Conservation (phyloP, 2,113 vertebrate genomes). For the Elephas maximus region DNA sequence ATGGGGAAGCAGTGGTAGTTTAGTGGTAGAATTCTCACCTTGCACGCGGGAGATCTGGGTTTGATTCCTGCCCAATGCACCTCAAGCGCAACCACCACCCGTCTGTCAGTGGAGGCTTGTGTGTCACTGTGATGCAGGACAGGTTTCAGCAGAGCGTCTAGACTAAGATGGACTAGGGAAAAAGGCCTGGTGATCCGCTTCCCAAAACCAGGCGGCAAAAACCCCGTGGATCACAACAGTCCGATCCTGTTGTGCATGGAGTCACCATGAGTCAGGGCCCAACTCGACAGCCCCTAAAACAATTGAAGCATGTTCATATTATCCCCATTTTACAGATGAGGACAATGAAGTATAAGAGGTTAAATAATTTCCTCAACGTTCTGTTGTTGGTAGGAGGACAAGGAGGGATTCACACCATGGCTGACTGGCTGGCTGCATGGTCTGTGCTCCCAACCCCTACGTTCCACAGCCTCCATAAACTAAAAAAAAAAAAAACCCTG, state of each 20-base stretch:
- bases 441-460: neutral
- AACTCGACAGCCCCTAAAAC: neutral
- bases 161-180: neutral
- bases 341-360: neutral
- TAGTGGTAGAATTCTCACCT: neutral
- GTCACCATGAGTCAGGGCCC: neutral
- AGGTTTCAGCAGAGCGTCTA: neutral
- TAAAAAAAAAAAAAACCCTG: no score
- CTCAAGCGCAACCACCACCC: neutral
- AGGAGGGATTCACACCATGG: neutral
- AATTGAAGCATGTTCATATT: rapidly evolving
- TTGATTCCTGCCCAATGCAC: neutral
- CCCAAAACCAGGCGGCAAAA: neutral
- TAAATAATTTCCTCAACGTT: no score
- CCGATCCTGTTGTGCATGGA: no score
- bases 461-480: no score
- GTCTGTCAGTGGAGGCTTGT: neutral
- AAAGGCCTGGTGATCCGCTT: neutral
- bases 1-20: no score
- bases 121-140: neutral
- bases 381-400: neutral
- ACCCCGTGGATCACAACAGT: neutral
- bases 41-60: neutral
- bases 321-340: neutral
- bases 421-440: neutral